Evolutionary conservation across 2,888 invertebrate genomes (phyloP).

Genomic region (Metopia argyrocephala): DNA sequence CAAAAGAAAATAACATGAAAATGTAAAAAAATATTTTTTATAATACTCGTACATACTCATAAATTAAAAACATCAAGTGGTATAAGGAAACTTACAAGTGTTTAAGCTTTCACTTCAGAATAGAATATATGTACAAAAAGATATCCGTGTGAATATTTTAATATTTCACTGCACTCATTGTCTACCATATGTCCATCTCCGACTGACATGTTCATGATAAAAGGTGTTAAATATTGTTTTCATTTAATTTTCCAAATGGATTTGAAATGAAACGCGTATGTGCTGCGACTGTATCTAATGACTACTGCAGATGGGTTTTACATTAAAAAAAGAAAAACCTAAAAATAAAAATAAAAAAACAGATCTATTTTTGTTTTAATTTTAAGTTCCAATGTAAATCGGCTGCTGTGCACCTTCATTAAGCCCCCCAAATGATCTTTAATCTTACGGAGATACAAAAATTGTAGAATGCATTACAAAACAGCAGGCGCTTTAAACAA

Average conservation of each 20-base stretch:
- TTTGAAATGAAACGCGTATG: slow-evolving; percentile 10
- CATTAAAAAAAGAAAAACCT: background rate
- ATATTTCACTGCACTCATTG: slow-evolving; percentile 5
- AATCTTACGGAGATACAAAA: slow-evolving; percentile 46
- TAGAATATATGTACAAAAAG: background rate
- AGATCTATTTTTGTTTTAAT: slow-evolving; percentile 34
- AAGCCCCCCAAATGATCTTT: slow-evolving; percentile 62
- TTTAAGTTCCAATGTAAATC: slow-evolving; percentile 29
- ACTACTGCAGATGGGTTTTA: slow-evolving; percentile 47
- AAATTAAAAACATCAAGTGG: background rate
- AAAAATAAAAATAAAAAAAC: slow-evolving; percentile 19
- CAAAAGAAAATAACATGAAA: background rate
- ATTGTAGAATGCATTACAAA: slow-evolving; percentile 57
- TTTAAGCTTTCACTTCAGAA: background rate
- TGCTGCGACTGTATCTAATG: slow-evolving; percentile 41
- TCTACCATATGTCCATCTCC: slow-evolving; percentile 22
- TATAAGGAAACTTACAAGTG: background rate
- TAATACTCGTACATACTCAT: too few species aligned
- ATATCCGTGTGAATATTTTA: slow-evolving; percentile 49
- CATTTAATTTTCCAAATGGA: slow-evolving; percentile 51
- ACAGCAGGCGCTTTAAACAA: slow-evolving; percentile 61
- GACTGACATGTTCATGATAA: slow-evolving; percentile 27
- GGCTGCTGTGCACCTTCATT: slow-evolving; percentile 61
- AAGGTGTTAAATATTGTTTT: slow-evolving; percentile 59
- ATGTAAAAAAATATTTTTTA: slow-evolving; percentile 4